phyloP scores from a whole-genome alignment of 2,888 invertebrate species.

The Osedax frankpressi region DNA sequence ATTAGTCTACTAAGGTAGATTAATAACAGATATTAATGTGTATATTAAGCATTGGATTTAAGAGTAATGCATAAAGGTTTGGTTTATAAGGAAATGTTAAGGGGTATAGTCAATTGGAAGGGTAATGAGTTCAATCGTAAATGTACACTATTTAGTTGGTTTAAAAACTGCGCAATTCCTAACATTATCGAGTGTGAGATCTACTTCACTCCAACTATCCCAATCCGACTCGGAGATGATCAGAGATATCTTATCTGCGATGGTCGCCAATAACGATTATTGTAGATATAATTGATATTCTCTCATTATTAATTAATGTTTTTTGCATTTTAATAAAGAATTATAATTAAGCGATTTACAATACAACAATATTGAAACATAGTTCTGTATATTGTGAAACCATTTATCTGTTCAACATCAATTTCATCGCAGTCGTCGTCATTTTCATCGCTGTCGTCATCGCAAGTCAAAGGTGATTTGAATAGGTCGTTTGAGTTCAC shows the following conservation, averaged over 20 bases:
- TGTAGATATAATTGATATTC: too few relatives aligned
- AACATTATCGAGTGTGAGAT: not conserved
- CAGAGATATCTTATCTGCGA: not conserved
- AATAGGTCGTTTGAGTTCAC: not conserved
- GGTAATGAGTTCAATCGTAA: too few relatives aligned
- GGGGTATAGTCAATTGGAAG: too few relatives aligned
- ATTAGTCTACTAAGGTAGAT: too few relatives aligned
- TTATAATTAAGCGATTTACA: not conserved
- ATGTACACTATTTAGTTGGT: too few relatives aligned
- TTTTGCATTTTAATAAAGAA: not conserved
- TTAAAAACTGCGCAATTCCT: too few relatives aligned
- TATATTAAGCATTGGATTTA: not conserved
- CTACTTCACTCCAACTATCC: not conserved
- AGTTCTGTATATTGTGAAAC: too few relatives aligned
- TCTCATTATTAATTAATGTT: not conserved
- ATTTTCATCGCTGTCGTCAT: not conserved
- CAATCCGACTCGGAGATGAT: not conserved
- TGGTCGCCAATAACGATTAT: too few relatives aligned
- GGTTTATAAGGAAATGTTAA: too few relatives aligned
- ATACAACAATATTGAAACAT: too few relatives aligned
- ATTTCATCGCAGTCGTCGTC: not conserved
- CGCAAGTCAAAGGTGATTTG: not conserved
- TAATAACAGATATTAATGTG: not conserved
- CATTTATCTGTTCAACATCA: not conserved
- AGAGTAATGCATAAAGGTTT: too few relatives aligned